Conservation (phyloP, 2,888 invertebrate species). For the Thera obeliscata region DNA sequence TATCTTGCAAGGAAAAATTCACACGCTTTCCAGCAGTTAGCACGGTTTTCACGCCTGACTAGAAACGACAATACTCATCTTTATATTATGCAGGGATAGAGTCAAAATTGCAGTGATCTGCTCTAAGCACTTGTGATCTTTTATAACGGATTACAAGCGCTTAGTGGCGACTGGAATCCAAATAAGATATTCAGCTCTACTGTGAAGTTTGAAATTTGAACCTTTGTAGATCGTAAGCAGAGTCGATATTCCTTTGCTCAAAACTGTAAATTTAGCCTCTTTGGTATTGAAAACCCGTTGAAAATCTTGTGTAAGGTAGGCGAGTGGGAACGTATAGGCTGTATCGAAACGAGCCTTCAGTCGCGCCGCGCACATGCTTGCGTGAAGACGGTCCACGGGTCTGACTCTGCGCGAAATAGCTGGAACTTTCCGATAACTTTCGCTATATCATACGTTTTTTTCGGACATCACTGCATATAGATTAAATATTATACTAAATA, state of each 20-base stretch:
- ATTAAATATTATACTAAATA: constrained; percentile 5
- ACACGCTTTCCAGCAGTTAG: constrained; percentile 65
- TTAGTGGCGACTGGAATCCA: constrained; percentile 34
- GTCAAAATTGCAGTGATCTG: constrained; percentile 7
- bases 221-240: neutral
- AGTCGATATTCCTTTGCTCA: constrained; percentile 13
- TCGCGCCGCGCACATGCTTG: constrained; percentile 75
- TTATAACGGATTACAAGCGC: constrained; percentile 40
- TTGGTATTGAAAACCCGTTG: constrained; percentile 36
- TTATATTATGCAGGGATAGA: constrained; percentile 25
- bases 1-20: constrained; percentile 76
- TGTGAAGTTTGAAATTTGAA: constrained; percentile 2
- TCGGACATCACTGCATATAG: constrained; percentile 39
- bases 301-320: constrained; percentile 80
- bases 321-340: constrained; percentile 72
- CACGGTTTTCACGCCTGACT: constrained; percentile 59
- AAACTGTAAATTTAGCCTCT: constrained; percentile 43
- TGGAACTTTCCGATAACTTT: constrained; percentile 75
- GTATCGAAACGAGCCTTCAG: constrained; percentile 72
- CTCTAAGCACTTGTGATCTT: constrained; percentile 44
- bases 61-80: constrained; percentile 45
- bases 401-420: constrained; percentile 60
- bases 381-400: constrained; percentile 62
- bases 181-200: constrained; percentile 16
- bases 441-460: constrained; percentile 53